Conservation (phyloP, 2,797 vertebrate species). For the Lacerta agilis region DNA sequence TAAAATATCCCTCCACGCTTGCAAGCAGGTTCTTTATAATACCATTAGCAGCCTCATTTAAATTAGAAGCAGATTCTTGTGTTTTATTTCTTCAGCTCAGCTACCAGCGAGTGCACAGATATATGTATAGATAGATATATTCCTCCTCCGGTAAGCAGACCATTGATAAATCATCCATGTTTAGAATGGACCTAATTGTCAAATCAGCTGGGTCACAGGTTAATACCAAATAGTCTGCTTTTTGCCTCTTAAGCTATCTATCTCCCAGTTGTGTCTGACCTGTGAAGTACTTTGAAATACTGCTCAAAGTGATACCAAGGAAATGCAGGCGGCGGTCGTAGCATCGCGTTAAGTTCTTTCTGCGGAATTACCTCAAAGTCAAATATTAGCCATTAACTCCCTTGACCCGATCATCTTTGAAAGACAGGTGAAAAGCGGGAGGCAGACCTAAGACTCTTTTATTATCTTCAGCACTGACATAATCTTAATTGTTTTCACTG, state of each 20-base stretch:
- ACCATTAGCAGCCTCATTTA: background rate
- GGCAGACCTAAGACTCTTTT: constrained; percentile 66
- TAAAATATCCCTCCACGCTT: background rate
- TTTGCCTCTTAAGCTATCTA: constrained; percentile 50
- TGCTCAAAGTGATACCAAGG: constrained; percentile 31
- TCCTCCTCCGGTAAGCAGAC: background rate
- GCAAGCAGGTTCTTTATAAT: background rate
- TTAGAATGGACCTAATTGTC: constrained; percentile 29
- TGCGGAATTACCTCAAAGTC: constrained; percentile 64
- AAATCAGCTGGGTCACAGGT: constrained; percentile 17
- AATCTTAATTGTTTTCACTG: constrained; percentile 63
- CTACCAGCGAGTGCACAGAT: background rate
- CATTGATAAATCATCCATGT: background rate
- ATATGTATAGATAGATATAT: too few species aligned
- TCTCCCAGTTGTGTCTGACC: constrained; percentile 23
- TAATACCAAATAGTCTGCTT: constrained; percentile 28
- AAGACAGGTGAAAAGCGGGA: constrained; percentile 57
- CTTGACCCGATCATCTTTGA: constrained; percentile 68
- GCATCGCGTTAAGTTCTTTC: constrained; percentile 37
- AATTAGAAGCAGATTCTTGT: background rate
- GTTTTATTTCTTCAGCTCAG: background rate
- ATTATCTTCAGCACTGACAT: constrained; percentile 59
- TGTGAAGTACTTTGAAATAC: constrained; percentile 26
- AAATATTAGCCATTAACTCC: constrained; percentile 71
- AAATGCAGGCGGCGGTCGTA: constrained; percentile 42